These are phyloP conservation scores for Sarcophilus harrisii DNA, from an alignment of 2,797 vertebrate genomes.

Conservation along the genomic window DNA sequence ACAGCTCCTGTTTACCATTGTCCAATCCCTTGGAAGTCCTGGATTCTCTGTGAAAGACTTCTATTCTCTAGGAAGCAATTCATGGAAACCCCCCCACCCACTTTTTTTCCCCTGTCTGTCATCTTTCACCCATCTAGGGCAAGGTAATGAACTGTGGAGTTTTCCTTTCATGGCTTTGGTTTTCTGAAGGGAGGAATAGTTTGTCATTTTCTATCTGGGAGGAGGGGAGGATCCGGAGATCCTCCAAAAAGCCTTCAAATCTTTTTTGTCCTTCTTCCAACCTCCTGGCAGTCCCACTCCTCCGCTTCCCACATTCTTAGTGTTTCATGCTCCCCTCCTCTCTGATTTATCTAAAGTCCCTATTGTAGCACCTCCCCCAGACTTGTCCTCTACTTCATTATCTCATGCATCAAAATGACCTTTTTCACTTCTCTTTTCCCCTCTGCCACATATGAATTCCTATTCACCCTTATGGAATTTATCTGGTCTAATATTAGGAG, in stretches of 20 bases:
- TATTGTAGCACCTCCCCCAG: not conserved
- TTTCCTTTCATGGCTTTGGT: not conserved
- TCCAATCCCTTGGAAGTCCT: not conserved
- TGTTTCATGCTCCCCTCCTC: not conserved
- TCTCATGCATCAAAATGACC: slow-evolving; percentile 31
- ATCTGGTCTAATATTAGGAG: not conserved
- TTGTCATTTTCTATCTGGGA: slow-evolving; percentile 44
- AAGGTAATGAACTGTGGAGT: not conserved
- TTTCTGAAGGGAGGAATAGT: slow-evolving; percentile 41
- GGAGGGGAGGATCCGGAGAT: slow-evolving; percentile 35
- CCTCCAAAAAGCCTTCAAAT: slow-evolving; percentile 19
- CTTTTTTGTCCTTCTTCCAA: slow-evolving; percentile 17
- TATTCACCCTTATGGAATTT: not conserved
- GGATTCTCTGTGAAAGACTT: not conserved
- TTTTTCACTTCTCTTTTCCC: slow-evolving; percentile 18
- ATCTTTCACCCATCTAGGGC: not conserved
- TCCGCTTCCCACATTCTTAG: not conserved
- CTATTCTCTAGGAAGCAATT: not conserved
- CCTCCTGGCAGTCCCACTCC: not conserved
- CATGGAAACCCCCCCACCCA: not conserved
- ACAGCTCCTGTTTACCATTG: slow-evolving; percentile 1
- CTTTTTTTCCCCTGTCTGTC: not conserved
- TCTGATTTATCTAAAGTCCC: slow-evolving; percentile 12
- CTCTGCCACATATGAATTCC: slow-evolving; percentile 23
- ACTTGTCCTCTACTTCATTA: not conserved